Conservation (phyloP, 2,797 vertebrate genomes). For the Chaenodraco wilsoni region DNA sequence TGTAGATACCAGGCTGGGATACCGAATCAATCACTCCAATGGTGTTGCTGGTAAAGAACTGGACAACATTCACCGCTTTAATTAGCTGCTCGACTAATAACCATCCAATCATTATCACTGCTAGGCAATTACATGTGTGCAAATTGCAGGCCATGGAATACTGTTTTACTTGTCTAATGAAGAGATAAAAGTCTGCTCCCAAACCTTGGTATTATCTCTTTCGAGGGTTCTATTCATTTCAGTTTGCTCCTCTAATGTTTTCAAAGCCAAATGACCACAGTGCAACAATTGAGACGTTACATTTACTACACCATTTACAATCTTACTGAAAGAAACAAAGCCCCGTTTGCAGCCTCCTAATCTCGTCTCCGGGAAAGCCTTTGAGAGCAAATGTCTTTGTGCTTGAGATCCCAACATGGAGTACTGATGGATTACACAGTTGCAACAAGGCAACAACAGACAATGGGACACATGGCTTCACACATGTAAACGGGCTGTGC, state of each 20-base stretch:
- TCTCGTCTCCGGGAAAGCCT: slow-evolving; percentile 50
- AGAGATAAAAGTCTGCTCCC: slow-evolving; percentile 49
- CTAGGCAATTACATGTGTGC: slow-evolving; percentile 64
- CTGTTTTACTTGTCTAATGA: slow-evolving; percentile 67
- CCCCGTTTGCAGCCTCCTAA: slow-evolving; percentile 29
- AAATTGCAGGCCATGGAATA: slow-evolving; percentile 65
- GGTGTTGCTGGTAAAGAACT: slow-evolving; percentile 12
- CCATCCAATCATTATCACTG: slow-evolving; percentile 56
- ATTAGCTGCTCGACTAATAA: slow-evolving; percentile 65
- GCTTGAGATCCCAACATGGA: slow-evolving; percentile 23
- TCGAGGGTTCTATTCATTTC: slow-evolving; percentile 14
- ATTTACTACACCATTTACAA: slow-evolving; percentile 39
- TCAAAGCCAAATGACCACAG: background rate
- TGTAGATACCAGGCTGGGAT: slow-evolving; percentile 39
- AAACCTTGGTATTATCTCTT: slow-evolving; percentile 14
- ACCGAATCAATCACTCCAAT: slow-evolving; percentile 47
- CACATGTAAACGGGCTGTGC: slow-evolving; percentile 33
- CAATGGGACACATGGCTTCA: slow-evolving; percentile 57
- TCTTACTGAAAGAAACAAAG: slow-evolving; percentile 6
- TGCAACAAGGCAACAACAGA: slow-evolving; percentile 36
- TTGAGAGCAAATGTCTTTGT: slow-evolving; percentile 44
- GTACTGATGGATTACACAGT: slow-evolving; percentile 49
- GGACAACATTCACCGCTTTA: slow-evolving; percentile 50
- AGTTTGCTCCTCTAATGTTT: background rate
- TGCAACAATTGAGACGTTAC: slow-evolving; percentile 29